phyloP scores from a whole-genome alignment of 1,140 invertebrate species.

The Heliconius himera region DNA sequence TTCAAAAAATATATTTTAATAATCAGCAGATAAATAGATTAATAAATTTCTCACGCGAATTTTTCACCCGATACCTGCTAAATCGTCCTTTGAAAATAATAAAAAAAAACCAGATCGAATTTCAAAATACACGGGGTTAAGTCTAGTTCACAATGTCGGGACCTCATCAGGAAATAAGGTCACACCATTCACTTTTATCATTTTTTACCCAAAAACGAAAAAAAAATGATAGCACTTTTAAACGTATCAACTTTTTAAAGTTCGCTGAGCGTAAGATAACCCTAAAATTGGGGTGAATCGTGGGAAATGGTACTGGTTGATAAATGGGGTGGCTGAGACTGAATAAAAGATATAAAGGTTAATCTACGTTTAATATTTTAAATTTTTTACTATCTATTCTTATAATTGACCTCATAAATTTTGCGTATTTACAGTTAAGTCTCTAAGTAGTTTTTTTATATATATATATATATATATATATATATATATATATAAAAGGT shows the following conservation, averaged over 20 bases:
- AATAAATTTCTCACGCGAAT: conserved; percentile 57
- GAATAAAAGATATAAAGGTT: conserved; percentile 59
- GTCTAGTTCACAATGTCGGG: conserved; percentile 67
- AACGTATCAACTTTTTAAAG: conserved; percentile 67
- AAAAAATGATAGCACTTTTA: conserved; percentile 69
- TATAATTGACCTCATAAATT: conserved; percentile 11
- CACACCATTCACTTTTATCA: conserved; percentile 57
- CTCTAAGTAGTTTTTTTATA: background rate
- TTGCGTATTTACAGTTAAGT: background rate
- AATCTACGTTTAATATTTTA: conserved; percentile 60
- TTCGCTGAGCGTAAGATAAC: conserved; percentile 57
- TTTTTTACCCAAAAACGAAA: conserved; percentile 51
- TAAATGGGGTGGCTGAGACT: conserved; percentile 51
- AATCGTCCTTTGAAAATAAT: conserved; percentile 13
- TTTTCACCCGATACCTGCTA: conserved; percentile 34
- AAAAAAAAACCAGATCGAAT: conserved; percentile 64
- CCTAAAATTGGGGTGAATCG: conserved; percentile 76
- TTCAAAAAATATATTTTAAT: background rate
- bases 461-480: too few species aligned
- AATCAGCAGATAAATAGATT: background rate
- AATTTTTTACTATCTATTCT: background rate
- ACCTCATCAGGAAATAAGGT: conserved; percentile 76
- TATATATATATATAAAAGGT: background rate
- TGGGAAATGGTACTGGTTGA: conserved; percentile 59
- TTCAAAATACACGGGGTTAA: conserved; percentile 73